Base-by-base conservation (phyloP, 2,113 vertebrate genomes). In the Notarius quadriscutis region DNA sequence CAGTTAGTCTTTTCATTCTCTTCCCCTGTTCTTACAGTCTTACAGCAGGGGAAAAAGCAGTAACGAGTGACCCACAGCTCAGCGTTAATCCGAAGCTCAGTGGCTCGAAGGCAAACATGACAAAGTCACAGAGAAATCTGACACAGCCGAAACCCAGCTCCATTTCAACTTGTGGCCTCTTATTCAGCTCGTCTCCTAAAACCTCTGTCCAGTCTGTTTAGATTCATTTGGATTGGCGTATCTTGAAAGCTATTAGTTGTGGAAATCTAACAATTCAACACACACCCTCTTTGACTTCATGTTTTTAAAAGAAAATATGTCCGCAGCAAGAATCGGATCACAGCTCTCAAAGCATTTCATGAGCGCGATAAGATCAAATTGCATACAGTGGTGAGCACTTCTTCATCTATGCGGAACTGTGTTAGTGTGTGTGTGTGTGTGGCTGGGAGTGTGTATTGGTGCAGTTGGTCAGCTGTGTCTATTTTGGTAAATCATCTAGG, bases 381-480 rank as follows among this genome's bases (percentile, higher is more conserved):
- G 22, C 22, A 63, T 63, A 27, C 4, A 1, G 14, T 5, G 65
- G 11, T 67, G 2, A 67, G 65, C 18, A 15, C 12, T 69, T 30
- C 65, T 30, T 30, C 62, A 65, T 65, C 67, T 30, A 1, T 15
- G 27, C 67, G 3, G 25, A n/a, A 30, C 6, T 50, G 75, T 78
- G 17, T 75, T 50, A 50, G 15, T 41, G 27, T 0, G 79, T 41
- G 9, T 62, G 9, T 62, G 79, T 34, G 57, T 8, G 79, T n/a
- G 48, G 9, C 0, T n/a, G 74, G 48, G 22, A 1, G 79, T 34
- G 57, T 60, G 27, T 81, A 50, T 60, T 58, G 57, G 79, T 48
- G 79, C 57, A 62, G 27, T 60, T 81, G 79, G 79, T 81, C 57
- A 62, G 15, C 53, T 58, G 78, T 30, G 79, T 60, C 34, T 81